phyloP scores from a whole-genome alignment of 2,888 invertebrate genomes.

The Hypercompe scribonia region DNA sequence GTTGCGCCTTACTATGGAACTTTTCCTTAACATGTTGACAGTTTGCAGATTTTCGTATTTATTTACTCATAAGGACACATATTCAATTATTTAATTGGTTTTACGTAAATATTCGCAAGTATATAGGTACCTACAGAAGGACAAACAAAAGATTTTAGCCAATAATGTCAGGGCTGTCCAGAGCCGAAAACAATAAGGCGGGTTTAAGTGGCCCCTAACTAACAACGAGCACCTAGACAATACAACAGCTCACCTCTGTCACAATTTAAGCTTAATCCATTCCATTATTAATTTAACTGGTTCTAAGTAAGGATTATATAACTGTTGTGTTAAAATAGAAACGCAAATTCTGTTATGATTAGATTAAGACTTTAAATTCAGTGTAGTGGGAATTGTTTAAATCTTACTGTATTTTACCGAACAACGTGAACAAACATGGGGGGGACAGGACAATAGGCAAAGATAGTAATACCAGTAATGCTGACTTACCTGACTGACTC shows the following conservation, averaged over 20 bases:
- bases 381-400: neutral
- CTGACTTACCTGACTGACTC: no score
- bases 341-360: neutral
- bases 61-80: neutral
- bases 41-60: no score
- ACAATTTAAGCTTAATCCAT: constrained; percentile 25
- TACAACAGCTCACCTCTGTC: constrained; percentile 32
- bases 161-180: constrained; percentile 18
- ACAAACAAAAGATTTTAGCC: constrained; percentile 4
- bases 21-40: no score
- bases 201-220: constrained; percentile 54
- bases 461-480: no score
- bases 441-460: no score
- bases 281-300: constrained; percentile 16
- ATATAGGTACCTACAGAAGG: neutral
- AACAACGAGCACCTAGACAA: constrained; percentile 48
- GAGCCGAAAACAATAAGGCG: constrained; percentile 40
- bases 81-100: no score
- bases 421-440: neutral
- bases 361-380: neutral
- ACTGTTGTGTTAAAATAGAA: constrained; percentile 1
- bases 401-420: neutral
- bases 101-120: neutral
- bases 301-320: constrained; percentile 4
- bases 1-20: no score